phyloP scores from a whole-genome alignment of 2,797 vertebrate species.

The Pseudochaenichthys georgianus region DNA sequence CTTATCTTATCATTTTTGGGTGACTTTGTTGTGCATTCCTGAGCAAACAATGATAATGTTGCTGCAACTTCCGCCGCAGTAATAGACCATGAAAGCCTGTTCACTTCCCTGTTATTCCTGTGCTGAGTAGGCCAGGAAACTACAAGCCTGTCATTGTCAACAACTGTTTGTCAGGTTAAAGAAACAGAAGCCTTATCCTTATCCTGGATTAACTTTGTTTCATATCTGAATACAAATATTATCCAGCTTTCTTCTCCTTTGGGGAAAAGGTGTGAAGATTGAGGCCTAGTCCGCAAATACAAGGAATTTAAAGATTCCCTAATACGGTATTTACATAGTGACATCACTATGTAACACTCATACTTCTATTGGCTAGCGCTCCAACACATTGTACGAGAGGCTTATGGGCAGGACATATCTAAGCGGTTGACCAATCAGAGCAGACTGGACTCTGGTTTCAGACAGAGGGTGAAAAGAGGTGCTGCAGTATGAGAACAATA shows the following conservation, averaged over 20 bases:
- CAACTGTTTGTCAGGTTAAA: background rate
- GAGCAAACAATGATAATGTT: constrained; percentile 34
- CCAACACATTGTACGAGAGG: too few relatives aligned
- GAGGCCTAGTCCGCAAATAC: too few relatives aligned
- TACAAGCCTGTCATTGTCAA: background rate
- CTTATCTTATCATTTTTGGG: constrained; percentile 56
- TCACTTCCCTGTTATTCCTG: constrained; percentile 35
- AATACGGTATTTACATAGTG: too few relatives aligned
- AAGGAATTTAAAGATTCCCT: too few relatives aligned
- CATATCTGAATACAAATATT: background rate
- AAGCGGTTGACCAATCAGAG: too few relatives aligned
- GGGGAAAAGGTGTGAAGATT: background rate
- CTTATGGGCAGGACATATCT: too few relatives aligned
- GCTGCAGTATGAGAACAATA: too few relatives aligned
- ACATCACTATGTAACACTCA: too few relatives aligned
- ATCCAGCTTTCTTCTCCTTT: background rate
- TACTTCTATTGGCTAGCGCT: too few relatives aligned
- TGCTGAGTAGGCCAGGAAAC: background rate
- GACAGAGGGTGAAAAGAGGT: too few relatives aligned
- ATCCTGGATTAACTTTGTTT: background rate
- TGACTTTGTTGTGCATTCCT: constrained; percentile 63
- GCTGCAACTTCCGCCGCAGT: constrained; percentile 35
- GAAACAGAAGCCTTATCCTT: background rate
- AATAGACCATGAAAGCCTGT: constrained; percentile 43
- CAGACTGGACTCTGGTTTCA: too few relatives aligned